These are phyloP conservation scores for Plectrocnemia conspersa DNA, from an alignment of 1,140 invertebrate genomes.

Conservation along the genomic window DNA sequence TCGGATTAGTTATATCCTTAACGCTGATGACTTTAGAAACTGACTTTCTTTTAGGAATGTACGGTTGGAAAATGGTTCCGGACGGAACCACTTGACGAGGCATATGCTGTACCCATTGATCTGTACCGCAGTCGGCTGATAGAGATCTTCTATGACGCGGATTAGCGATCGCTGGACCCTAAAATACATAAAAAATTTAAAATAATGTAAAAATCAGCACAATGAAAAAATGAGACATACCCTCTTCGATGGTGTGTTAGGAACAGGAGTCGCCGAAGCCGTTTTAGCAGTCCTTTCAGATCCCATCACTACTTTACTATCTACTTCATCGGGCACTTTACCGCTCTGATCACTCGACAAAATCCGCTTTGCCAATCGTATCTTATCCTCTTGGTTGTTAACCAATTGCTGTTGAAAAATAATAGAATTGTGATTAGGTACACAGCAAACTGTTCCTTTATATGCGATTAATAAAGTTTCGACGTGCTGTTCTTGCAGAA, in stretches of 20 bases:
- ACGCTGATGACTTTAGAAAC: constrained; percentile 70
- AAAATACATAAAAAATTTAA: constrained; percentile 22
- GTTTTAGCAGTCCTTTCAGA: not conserved
- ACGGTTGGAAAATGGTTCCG: constrained; percentile 85
- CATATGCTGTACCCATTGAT: constrained; percentile 84
- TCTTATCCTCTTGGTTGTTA: constrained; percentile 54
- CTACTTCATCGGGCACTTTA: not conserved
- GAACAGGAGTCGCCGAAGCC: not conserved
- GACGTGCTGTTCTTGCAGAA: too few relatives aligned
- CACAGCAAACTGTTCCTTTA: too few relatives aligned
- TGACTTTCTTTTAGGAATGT: constrained; percentile 76
- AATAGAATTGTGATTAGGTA: not conserved
- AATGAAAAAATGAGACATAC: constrained; percentile 8
- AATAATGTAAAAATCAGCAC: constrained; percentile 7
- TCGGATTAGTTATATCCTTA: constrained; percentile 66
- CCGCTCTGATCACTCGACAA: constrained; percentile 38
- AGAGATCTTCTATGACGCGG: constrained; percentile 70
- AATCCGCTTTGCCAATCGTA: constrained; percentile 45
- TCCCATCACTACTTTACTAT: not conserved
- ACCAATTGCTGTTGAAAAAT: constrained; percentile 47
- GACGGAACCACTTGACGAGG: constrained; percentile 66
- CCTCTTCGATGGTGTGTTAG: constrained; percentile 19
- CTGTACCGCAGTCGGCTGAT: constrained; percentile 58
- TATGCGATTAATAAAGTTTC: too few relatives aligned
- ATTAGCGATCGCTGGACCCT: constrained; percentile 63